phyloP scores from a whole-genome alignment of 1,140 invertebrate species.

The Drosophila mojavensis region DNA sequence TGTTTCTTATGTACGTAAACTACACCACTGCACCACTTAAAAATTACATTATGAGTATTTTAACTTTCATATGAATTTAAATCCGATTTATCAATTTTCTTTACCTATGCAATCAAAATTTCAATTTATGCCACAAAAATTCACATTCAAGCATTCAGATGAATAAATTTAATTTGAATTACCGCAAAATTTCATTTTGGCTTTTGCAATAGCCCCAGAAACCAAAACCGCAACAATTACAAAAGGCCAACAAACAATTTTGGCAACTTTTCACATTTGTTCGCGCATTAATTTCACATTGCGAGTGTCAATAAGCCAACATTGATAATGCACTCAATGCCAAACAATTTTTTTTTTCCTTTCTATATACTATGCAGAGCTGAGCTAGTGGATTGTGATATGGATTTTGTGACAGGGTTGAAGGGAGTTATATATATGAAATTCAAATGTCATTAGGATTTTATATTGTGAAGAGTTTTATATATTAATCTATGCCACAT shows the following conservation, averaged over 20 bases:
- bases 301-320: constrained; percentile 68
- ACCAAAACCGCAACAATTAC: constrained; percentile 60
- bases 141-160: not conserved
- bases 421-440: not conserved
- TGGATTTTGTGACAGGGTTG: not conserved
- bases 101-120: not conserved
- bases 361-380: not conserved
- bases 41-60: no score
- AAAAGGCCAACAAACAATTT: constrained; percentile 66
- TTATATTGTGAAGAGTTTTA: no score
- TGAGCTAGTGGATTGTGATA: not conserved
- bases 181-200: constrained; percentile 48
- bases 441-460: not conserved
- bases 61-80: no score
- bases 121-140: not conserved
- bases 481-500: no score
- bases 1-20: no score
- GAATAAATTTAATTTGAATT: constrained; percentile 16
- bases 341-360: constrained; percentile 11
- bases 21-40: no score
- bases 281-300: constrained; percentile 63
- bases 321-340: constrained; percentile 60
- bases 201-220: constrained; percentile 25
- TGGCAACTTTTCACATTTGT: constrained; percentile 70
- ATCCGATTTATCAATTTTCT: no score